Conservation (phyloP, 2,888 invertebrate species). For the Amaurobius ferox region DNA sequence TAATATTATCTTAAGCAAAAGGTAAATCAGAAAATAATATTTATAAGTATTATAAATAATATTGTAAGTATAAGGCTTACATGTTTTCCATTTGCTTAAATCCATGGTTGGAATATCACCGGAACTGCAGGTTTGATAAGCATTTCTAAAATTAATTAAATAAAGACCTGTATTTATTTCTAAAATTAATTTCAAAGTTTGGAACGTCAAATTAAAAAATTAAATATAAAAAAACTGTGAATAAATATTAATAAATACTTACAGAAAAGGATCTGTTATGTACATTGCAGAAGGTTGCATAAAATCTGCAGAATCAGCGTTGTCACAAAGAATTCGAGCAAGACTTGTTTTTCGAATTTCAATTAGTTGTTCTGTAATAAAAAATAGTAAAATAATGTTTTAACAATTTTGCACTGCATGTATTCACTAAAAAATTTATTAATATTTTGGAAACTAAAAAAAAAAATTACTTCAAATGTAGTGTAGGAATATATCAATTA, state of each 20-base stretch:
- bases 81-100: constrained; percentile 68
- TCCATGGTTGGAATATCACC: constrained; percentile 66
- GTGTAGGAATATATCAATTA: too few relatives aligned
- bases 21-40: too few relatives aligned
- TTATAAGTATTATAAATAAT: not conserved
- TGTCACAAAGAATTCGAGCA: constrained; percentile 87
- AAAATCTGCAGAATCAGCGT: constrained; percentile 83
- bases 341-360: constrained; percentile 89
- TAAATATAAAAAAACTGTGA: not conserved
- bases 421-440: not conserved
- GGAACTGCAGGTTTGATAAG: constrained; percentile 70
- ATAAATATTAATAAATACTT: constrained; percentile 34
- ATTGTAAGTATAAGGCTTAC: constrained; percentile 50
- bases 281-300: constrained; percentile 92
- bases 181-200: too few relatives aligned
- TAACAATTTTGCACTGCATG: not conserved
- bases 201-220: too few relatives aligned
- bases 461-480: too few relatives aligned
- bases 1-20: too few relatives aligned
- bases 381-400: not conserved
- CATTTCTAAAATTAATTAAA: constrained; percentile 40
- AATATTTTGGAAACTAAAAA: too few relatives aligned
- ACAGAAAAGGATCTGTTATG: constrained; percentile 88
- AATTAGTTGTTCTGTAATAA: constrained; percentile 83
- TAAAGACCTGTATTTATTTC: too few relatives aligned